Conservation (phyloP, 2,888 invertebrate species). For the Calameuta idolon region DNA sequence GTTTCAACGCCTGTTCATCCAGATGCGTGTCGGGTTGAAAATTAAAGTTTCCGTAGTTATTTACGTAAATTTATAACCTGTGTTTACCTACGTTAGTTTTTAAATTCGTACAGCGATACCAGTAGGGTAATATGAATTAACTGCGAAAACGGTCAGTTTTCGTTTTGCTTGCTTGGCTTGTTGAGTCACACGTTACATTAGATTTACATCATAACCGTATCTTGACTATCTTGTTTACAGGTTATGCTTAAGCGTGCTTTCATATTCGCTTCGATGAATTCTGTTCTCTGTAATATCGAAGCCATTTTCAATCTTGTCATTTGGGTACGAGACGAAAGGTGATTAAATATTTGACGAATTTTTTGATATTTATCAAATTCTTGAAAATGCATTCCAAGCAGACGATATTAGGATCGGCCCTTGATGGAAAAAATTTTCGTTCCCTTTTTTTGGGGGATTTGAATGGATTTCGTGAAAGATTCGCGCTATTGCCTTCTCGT, state of each 20-base stretch:
- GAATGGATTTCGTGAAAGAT: background rate
- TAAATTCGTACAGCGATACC: background rate
- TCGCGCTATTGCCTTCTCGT: background rate
- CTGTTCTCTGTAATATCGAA: background rate
- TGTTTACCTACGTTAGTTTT: background rate
- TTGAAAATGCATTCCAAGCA: background rate
- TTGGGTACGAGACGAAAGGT: background rate
- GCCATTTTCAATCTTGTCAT: background rate
- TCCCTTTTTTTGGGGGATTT: background rate
- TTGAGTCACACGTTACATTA: no score
- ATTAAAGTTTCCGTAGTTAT: background rate
- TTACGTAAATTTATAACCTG: background rate
- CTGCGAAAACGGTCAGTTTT: background rate
- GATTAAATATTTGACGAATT: background rate
- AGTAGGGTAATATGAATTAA: background rate
- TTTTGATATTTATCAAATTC: background rate
- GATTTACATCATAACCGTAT: no score
- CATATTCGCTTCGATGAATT: background rate
- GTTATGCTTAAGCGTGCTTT: background rate
- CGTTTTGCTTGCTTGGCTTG: no score
- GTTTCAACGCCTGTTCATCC: background rate
- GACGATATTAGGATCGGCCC: background rate
- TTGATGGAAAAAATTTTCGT: background rate
- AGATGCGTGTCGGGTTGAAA: background rate
- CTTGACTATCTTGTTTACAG: background rate